Evolutionary conservation across 2,888 invertebrate species (phyloP).

Genomic region (Ennomos erosarius): DNA sequence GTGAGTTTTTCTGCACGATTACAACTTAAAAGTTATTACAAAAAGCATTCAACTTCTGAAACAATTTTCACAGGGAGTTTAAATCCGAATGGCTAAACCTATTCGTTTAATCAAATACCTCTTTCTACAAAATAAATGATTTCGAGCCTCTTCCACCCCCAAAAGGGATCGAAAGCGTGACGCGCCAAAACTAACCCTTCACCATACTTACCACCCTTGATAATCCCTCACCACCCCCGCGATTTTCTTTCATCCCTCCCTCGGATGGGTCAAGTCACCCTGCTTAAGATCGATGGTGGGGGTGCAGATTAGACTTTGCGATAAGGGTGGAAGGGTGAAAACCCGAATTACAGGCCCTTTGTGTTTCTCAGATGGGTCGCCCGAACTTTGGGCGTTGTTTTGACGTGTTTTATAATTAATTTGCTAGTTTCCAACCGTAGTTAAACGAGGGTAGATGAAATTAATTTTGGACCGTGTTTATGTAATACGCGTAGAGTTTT

Average conservation of each 20-base stretch:
- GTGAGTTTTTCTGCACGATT: no score
- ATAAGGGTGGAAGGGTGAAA: constrained; percentile 74
- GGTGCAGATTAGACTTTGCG: constrained; percentile 79
- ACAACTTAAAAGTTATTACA: no score
- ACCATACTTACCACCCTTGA: constrained; percentile 59
- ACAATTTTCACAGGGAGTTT: not conserved
- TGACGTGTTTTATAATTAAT: constrained; percentile 85
- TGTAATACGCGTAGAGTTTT: constrained; percentile 27
- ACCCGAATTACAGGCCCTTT: constrained; percentile 77
- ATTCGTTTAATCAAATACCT: constrained; percentile 4
- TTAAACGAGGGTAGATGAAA: constrained; percentile 71
- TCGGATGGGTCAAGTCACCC: constrained; percentile 78
- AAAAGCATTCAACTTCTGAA: no score
- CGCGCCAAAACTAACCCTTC: constrained; percentile 77
- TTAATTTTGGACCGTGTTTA: constrained; percentile 60
- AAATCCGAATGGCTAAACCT: not conserved
- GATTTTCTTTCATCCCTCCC: constrained; percentile 80
- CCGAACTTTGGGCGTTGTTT: constrained; percentile 79
- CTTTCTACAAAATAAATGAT: constrained; percentile 10
- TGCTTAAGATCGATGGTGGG: constrained; percentile 83
- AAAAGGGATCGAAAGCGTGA: constrained; percentile 54
- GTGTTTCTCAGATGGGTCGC: constrained; percentile 78
- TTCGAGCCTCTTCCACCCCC: constrained; percentile 25
- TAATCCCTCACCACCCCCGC: constrained; percentile 69
- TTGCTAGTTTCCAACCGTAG: constrained; percentile 81